A percentile compares a stretch with the other conserved stretches of the same genome.
Evolutionary conservation across 2,888 invertebrate genomes (phyloP).

Genomic region (Erebia aethiops): DNA sequence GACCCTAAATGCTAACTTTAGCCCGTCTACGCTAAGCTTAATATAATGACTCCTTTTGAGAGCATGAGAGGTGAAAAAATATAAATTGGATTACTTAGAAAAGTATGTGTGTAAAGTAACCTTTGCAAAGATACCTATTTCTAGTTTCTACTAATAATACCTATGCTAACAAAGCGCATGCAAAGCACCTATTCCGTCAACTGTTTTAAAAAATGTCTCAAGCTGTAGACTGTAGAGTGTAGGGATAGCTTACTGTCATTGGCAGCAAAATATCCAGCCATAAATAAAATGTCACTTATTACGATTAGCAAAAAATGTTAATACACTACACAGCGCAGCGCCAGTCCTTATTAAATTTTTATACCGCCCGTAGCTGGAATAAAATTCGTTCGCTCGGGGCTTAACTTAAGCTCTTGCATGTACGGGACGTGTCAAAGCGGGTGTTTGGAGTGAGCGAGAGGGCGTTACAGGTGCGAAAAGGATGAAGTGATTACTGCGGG

Average conservation of each 20-base stretch:
- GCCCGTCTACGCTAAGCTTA: too few relatives aligned
- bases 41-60: too few relatives aligned
- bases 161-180: too few relatives aligned
- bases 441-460: slow-evolving; percentile 45
- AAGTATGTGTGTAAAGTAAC: too few relatives aligned
- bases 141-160: background rate
- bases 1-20: too few relatives aligned
- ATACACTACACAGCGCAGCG: slow-evolving; percentile 13
- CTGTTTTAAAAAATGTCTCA: too few relatives aligned
- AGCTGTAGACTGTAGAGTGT: too few relatives aligned
- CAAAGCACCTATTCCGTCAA: background rate
- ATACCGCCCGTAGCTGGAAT: slow-evolving; percentile 46
- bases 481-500: slow-evolving; percentile 44
- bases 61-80: too few relatives aligned
- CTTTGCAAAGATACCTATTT: too few relatives aligned
- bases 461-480: slow-evolving; percentile 31
- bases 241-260: background rate
- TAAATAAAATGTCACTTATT: background rate
- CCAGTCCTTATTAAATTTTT: slow-evolving; percentile 58
- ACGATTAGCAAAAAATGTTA: slow-evolving; percentile 26
- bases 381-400: slow-evolving; percentile 50
- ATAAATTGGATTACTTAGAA: too few relatives aligned
- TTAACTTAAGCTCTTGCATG: slow-evolving; percentile 48
- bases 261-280: background rate
- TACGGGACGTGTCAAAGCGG: slow-evolving; percentile 51